Evolutionary conservation across 1,140 invertebrate genomes (phyloP), one percentile per base, ranked within the genome.

Genomic region (Drosophila pseudoobscura): DNA sequence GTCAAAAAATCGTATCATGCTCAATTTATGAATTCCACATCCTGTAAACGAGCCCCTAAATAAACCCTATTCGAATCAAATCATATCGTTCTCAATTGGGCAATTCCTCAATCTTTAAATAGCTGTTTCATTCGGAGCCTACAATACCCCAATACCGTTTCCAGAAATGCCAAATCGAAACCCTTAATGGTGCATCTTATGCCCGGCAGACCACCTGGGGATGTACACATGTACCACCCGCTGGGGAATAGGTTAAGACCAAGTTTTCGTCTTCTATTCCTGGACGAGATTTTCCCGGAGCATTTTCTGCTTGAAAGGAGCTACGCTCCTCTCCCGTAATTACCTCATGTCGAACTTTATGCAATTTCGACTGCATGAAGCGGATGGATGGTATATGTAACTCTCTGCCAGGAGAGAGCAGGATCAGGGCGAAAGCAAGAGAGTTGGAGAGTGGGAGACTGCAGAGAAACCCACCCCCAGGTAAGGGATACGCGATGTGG

Each of bases 391-490:
- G 50, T 26, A 39, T 39, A 74, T 74, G 71, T 66, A 74, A 74
- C 63, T 73, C 35, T 39, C 35, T 50, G 74, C 52, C 47, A 73
- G 69, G 62, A 59, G 44, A 29, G 29, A 58, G 35, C 22, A 47
- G 20, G 24, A 49, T 46, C 24, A 55, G 39, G 24, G 20, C 20
- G 20, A 20, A 2, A 26, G 24, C 24, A 0, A 24, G 29, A 55
- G 29, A 22, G 35, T 50, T 46, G 15, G 51, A 15, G 24, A 20
- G 51, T 15, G n/a, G 43, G 50, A 39, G 60, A 41, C 53, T 26
- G 41, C 69, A 78, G 71, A 24, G 50, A 66, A 87, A 85, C 68
- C 80, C 78, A 85, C 80, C 80, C 80, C 73, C 63, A 45, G 65
- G 52, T 11, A 53, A 56, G 46, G 62, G 49, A 50, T 31, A 22